Conservation (phyloP, 2,888 invertebrate genomes). For the Erebia ligea region DNA sequence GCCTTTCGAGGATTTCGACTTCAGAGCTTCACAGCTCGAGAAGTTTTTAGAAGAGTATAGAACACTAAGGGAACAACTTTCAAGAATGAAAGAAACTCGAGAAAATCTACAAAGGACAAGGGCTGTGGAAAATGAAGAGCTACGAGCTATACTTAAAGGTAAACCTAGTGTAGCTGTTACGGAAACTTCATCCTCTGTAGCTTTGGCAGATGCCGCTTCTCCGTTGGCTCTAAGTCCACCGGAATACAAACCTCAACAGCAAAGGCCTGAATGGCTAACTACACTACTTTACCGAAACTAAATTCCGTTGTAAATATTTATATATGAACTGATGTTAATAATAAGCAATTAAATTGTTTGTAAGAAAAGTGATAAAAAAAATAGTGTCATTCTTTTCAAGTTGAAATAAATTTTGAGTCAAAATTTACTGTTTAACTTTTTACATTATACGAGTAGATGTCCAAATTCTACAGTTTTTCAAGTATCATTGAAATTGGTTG, state of each 20-base stretch:
- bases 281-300: slow-evolving; percentile 76
- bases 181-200: slow-evolving; percentile 73
- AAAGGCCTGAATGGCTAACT: slow-evolving; percentile 74
- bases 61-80: slow-evolving; percentile 89
- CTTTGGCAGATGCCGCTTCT: slow-evolving; percentile 70
- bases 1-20: slow-evolving; percentile 86
- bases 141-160: slow-evolving; percentile 82
- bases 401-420: slow-evolving; percentile 70
- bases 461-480: too few species aligned
- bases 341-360: slow-evolving; percentile 68
- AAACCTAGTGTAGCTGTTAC: slow-evolving; percentile 81
- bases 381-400: slow-evolving; percentile 69
- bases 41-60: slow-evolving; percentile 91
- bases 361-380: slow-evolving; percentile 62
- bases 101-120: slow-evolving; percentile 84
- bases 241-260: slow-evolving; percentile 70
- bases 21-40: slow-evolving; percentile 90
- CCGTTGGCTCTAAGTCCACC: slow-evolving; percentile 71
- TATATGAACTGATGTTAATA: slow-evolving; percentile 69
- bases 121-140: slow-evolving; percentile 77
- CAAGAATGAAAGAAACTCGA: slow-evolving; percentile 91
- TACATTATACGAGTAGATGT: too few species aligned
- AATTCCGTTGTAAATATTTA: slow-evolving; percentile 51
- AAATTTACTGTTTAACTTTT: slow-evolving; percentile 1
- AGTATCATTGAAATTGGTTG: too few species aligned